Percentiles rank a stretch among this genome's conserved stretches.
These are phyloP conservation scores for Papilio glaucus DNA, from an alignment of 1,140 invertebrate species.

Conservation along the genomic window DNA sequence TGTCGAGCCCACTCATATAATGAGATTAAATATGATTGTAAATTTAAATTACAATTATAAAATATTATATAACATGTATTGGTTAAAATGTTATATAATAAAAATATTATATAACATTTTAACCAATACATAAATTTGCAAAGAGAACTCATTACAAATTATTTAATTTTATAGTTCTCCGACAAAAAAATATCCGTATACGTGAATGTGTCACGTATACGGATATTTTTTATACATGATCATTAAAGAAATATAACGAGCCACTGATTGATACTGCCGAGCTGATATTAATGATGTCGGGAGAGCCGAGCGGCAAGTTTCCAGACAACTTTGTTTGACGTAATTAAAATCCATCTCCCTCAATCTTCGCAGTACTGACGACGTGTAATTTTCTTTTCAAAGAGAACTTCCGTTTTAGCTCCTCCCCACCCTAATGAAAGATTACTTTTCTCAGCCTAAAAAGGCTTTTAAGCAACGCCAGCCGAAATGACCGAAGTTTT, in stretches of 20 bases:
- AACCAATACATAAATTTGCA: no score
- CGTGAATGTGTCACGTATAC: neutral
- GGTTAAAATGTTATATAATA: no score
- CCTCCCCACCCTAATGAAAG: conserved; percentile 80
- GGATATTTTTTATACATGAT: no score
- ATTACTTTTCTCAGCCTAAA: conserved; percentile 82
- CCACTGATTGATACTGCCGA: conserved; percentile 45
- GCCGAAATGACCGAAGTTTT: conserved; percentile 82
- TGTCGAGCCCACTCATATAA: no score
- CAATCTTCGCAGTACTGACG: conserved; percentile 69
- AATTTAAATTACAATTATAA: no score
- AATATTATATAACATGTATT: no score
- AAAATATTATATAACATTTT: no score
- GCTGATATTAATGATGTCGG: conserved; percentile 53
- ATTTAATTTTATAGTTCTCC: neutral
- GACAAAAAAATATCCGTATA: neutral
- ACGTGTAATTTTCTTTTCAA: conserved; percentile 83
- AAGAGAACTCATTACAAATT: neutral
- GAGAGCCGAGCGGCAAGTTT: conserved; percentile 51
- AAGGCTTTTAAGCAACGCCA: conserved; percentile 83
- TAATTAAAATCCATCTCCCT: conserved; percentile 82
- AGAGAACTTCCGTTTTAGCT: conserved; percentile 82
- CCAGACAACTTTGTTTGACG: conserved; percentile 77
- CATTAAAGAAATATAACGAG: conserved; percentile 52
- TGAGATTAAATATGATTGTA: no score